These are phyloP conservation scores for Arizona elegans DNA, from an alignment of 2,113 vertebrate genomes.

Conservation along the genomic window DNA sequence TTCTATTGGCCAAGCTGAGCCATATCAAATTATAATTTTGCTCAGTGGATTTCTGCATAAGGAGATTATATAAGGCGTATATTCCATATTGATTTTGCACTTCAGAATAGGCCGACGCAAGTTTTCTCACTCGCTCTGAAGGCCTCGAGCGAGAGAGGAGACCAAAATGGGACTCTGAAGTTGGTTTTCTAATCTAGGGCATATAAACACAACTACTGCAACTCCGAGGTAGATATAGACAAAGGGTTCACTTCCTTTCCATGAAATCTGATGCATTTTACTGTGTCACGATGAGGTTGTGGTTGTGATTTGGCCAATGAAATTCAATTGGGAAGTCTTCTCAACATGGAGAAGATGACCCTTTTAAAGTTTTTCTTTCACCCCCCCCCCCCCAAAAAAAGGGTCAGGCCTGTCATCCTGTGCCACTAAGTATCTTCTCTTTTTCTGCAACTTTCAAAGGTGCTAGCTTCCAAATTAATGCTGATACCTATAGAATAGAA, in stretches of 20 bases:
- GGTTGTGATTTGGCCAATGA: neutral
- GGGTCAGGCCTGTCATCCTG: neutral
- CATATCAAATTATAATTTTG: constrained; percentile 76
- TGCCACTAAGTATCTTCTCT: neutral
- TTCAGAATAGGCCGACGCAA: constrained; percentile 50
- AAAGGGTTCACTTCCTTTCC: neutral
- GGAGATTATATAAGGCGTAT: constrained; percentile 70
- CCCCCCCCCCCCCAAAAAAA: neutral
- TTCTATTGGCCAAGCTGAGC: constrained; percentile 72
- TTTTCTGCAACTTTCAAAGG: neutral
- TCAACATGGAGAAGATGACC: neutral
- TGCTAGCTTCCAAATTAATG: neutral
- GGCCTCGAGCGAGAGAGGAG: constrained; percentile 42
- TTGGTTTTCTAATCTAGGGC: constrained; percentile 6
- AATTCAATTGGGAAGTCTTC: neutral
- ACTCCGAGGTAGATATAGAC: neutral
- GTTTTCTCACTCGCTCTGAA: constrained; percentile 58
- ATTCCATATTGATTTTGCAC: constrained; percentile 54
- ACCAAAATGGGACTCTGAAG: constrained; percentile 36
- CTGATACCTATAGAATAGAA: neutral
- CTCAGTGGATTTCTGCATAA: constrained; percentile 75
- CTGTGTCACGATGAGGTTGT: neutral
- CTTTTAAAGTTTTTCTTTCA: neutral
- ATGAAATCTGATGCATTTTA: neutral
- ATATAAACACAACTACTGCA: neutral